Percentiles rank a stretch among this genome's conserved stretches.
phyloP scores from a whole-genome alignment of 2,113 vertebrate genomes.

The Cygnus atratus region DNA sequence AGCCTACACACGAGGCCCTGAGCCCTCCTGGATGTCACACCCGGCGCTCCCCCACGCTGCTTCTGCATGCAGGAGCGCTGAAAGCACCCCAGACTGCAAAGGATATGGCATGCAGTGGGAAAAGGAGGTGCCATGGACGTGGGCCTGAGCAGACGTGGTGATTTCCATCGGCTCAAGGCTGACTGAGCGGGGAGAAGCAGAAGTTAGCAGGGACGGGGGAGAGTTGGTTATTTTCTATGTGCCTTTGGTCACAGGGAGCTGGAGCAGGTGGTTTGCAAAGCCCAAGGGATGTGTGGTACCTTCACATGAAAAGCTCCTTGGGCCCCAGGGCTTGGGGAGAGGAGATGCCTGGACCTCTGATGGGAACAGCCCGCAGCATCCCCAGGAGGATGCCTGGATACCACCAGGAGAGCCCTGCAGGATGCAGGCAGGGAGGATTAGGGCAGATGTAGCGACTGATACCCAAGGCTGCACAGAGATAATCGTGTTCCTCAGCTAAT shows the following conservation, averaged over 20 bases:
- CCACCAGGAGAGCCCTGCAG: background rate
- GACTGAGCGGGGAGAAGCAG: background rate
- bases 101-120: background rate
- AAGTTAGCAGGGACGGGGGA: background rate
- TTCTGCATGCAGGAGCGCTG: background rate
- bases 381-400: background rate
- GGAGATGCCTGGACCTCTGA: background rate
- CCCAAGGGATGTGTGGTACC: background rate
- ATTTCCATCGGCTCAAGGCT: background rate
- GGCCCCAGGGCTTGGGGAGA: too few species aligned
- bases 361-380: background rate
- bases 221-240: rapidly evolving
- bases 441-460: background rate
- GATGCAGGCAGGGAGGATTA: background rate
- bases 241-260: rapidly evolving
- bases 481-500: background rate
- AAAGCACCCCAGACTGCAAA: rapidly evolving
- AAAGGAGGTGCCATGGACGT: rapidly evolving
- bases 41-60: background rate
- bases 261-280: background rate
- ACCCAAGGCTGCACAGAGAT: background rate
- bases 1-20: background rate
- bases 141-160: background rate
- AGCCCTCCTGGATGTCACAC: background rate
- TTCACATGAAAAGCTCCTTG: rapidly evolving